Percentiles rank a stretch among this genome's conserved stretches.
These are phyloP conservation scores for Pterocles burchelli DNA, from an alignment of 2,113 vertebrate genomes.

Conservation along the genomic window DNA sequence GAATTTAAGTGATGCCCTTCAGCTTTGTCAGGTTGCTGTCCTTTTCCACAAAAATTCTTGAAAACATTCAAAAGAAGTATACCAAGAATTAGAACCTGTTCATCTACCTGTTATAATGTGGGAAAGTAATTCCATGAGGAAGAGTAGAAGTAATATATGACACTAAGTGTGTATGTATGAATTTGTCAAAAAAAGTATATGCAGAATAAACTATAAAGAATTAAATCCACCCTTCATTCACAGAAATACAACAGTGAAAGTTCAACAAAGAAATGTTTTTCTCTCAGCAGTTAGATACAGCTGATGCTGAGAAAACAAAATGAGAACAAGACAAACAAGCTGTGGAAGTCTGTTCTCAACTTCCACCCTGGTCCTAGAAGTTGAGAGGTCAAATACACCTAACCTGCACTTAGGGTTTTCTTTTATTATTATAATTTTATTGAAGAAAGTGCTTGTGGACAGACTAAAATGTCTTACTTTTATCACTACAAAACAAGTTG, in stretches of 20 bases:
- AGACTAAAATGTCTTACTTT: neutral
- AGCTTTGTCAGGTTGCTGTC: neutral
- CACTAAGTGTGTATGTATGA: too few species aligned
- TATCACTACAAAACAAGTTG: neutral
- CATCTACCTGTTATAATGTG: neutral
- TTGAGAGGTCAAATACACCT: neutral
- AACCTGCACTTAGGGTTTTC: neutral
- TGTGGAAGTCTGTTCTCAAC: neutral
- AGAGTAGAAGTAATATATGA: neutral
- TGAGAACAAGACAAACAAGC: neutral
- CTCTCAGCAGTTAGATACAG: neutral
- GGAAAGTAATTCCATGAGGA: neutral
- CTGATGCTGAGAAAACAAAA: neutral
- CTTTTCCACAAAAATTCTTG: neutral
- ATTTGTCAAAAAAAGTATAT: neutral
- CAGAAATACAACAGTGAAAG: neutral
- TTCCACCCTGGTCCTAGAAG: neutral
- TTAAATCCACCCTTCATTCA: neutral
- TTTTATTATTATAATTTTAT: neutral
- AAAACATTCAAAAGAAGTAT: neutral
- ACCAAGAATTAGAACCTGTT: neutral
- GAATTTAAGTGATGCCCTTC: neutral
- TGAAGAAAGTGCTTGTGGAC: neutral
- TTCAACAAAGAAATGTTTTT: neutral
- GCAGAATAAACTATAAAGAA: neutral